phyloP scores from a whole-genome alignment of 2,113 vertebrate genomes.

The Pithys albifrons region DNA sequence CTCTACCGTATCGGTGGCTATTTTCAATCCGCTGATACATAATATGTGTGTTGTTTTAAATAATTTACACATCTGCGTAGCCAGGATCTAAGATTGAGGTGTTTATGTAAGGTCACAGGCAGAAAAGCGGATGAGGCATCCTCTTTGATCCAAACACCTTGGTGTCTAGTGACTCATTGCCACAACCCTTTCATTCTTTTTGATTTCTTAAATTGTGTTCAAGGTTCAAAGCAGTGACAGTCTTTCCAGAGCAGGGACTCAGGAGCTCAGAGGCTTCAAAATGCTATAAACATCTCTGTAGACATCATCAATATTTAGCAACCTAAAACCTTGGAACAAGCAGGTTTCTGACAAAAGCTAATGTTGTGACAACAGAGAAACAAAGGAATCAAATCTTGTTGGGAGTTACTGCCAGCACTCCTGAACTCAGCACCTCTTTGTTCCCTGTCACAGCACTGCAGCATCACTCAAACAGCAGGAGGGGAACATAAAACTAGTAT shows the following conservation, averaged over 20 bases:
- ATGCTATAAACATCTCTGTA: background rate
- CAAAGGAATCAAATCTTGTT: constrained; percentile 6
- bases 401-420: background rate
- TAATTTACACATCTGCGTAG: constrained; percentile 18
- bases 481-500: background rate
- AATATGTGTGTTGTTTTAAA: constrained; percentile 8
- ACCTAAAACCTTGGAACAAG: constrained; percentile 12
- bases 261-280: background rate
- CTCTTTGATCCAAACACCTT: constrained; percentile 45
- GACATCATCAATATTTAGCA: constrained; percentile 53
- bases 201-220: constrained; percentile 31
- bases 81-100: background rate
- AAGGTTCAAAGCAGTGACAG: constrained; percentile 40
- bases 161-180: constrained; percentile 31
- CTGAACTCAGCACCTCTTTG: accelerated
- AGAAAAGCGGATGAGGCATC: background rate
- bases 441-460: background rate
- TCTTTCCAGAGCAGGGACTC: background rate
- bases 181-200: constrained; percentile 1
- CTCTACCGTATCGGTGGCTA: too few species aligned
- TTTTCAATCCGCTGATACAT: too few species aligned
- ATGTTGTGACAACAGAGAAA: background rate
- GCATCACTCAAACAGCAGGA: background rate
- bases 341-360: background rate
- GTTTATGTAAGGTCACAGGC: background rate